Evolutionary conservation across 2,888 invertebrate species (phyloP), one percentile per base, ranked within the genome.

Genomic region (Agonopterix alstromeriana): DNA sequence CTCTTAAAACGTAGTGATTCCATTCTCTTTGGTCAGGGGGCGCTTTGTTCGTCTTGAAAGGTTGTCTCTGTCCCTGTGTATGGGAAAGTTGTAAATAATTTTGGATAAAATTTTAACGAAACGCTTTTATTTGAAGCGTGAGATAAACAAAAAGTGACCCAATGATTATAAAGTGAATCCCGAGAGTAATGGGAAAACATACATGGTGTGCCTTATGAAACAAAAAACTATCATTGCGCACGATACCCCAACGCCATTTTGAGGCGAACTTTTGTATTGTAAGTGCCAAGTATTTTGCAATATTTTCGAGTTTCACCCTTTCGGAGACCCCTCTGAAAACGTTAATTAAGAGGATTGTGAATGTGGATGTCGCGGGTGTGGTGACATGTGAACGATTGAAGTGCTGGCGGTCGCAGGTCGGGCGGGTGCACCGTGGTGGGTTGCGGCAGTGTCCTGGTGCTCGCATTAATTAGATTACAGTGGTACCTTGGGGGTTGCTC

Each of bases 191-290:
- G 79, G 62, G 61, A 79, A 73, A 69, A 67, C 66, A 58, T 73
- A 74, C 68, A 74, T 67, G 64, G 73, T 74, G 82, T 82, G 75
- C 77, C 76, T 67, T 79, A 78, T 79, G 79, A 86, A 86, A 85
- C 86, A 84, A 87, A 88, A 88, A 88, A 82, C 88, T 82, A 84
- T 86, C 86, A 82, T 84, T 85, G 84, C 89, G 87, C 89, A 89
- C 87, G 89, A 86, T 86, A 85, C 78, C 74, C 73, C 80, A 88
- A 88, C 90, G 90, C 90, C 90, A 90, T 90, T 89, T 90, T 90
- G 90, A 89, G 87, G 89, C 89, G 86, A 89, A 89, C 86, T 85
- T 87, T 89, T 87, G 82, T 87, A 83, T 63, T 87, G 89, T 90
- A 89, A 90, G 90, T 89, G 88, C 85, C 87, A 89, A 86, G 86